Conservation (phyloP, 2,113 vertebrate genomes). For the Actenoides lindsayi region DNA sequence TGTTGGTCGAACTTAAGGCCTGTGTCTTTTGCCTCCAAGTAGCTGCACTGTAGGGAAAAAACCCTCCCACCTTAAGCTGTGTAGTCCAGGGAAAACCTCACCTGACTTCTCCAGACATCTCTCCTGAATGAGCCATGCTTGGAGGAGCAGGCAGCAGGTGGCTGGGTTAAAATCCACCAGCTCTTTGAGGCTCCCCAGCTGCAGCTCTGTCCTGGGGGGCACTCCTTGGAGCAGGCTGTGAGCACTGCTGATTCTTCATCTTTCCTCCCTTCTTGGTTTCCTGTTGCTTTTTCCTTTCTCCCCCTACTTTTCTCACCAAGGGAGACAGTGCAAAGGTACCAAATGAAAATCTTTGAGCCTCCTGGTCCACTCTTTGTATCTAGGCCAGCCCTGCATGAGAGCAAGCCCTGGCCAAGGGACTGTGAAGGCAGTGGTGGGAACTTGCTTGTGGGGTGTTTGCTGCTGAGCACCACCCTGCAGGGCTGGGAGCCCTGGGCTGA, state of each 20-base stretch:
- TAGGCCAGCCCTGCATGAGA: not conserved
- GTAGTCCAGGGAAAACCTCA: not conserved
- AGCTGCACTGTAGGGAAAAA: not conserved
- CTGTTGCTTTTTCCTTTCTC: not conserved
- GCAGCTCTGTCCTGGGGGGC: not conserved
- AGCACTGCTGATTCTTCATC: not conserved
- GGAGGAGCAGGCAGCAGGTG: not conserved
- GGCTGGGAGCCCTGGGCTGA: not conserved
- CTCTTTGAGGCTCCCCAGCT: not conserved
- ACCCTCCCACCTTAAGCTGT: not conserved
- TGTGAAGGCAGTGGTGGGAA: not conserved
- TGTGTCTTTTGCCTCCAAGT: not conserved
- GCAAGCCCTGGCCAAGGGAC: not conserved
- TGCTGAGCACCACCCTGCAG: not conserved
- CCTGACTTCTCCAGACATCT: not conserved
- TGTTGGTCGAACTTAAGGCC: not conserved
- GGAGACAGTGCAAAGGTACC: not conserved
- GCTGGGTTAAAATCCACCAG: accelerated
- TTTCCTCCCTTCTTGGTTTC: not conserved
- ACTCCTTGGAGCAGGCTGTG: not conserved
- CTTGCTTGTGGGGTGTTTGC: accelerated
- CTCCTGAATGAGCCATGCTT: not conserved
- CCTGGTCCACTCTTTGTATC: not conserved
- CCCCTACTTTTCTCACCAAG: not conserved
- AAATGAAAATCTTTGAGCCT: not conserved